These are phyloP conservation scores for Chrysomallon squamiferum DNA, from an alignment of 1,140 invertebrate genomes.

Conservation along the genomic window DNA sequence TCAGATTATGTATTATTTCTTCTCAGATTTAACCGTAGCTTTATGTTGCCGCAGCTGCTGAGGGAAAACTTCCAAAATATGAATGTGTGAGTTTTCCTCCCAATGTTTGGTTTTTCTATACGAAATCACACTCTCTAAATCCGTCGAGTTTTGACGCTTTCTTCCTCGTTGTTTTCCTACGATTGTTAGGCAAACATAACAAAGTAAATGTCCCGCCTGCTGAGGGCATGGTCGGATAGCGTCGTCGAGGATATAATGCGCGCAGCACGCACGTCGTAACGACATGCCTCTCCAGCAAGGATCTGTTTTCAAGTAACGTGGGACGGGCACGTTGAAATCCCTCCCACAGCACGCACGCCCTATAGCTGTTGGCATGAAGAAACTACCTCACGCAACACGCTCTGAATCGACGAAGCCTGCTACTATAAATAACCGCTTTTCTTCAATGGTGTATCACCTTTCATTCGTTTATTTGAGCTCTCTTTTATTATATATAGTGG, in stretches of 20 bases:
- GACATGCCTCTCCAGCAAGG: too few species aligned
- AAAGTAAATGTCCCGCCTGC: conserved; percentile 3
- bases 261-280: too few species aligned
- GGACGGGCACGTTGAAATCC: too few species aligned
- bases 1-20: too few species aligned
- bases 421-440: background rate
- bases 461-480: background rate
- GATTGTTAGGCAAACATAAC: conserved; percentile 2
- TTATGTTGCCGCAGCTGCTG: too few species aligned
- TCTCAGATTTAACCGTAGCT: too few species aligned
- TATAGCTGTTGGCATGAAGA: too few species aligned
- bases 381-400: too few species aligned
- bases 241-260: too few species aligned
- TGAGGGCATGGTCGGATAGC: conserved; percentile 1
- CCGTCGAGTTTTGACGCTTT: conserved; percentile 1
- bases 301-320: too few species aligned
- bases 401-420: background rate
- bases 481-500: background rate
- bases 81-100: background rate
- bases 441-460: conserved; percentile 9
- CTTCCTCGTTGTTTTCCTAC: conserved; percentile 1
- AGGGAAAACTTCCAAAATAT: too few species aligned
- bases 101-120: conserved; percentile 2
- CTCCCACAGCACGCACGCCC: too few species aligned
- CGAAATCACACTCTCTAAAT: conserved; percentile 7